These are phyloP conservation scores for Limnodromus scolopaceus DNA, from an alignment of 2,797 vertebrate genomes.

Conservation along the genomic window DNA sequence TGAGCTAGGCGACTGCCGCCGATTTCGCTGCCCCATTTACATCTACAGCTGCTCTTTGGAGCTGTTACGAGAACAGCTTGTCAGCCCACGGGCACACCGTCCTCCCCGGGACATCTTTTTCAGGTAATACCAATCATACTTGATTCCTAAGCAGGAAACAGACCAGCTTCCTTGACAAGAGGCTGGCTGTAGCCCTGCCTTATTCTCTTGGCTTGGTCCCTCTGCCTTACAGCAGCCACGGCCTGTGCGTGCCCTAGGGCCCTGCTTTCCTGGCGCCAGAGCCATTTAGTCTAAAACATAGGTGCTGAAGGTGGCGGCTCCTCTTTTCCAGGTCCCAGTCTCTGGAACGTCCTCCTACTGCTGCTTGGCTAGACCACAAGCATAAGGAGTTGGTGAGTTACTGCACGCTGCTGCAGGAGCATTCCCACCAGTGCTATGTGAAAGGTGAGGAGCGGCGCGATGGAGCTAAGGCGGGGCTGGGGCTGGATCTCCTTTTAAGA, in stretches of 20 bases:
- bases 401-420: constrained; percentile 92
- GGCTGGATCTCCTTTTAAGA: not conserved
- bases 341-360: constrained; percentile 85
- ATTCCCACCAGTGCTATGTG: constrained; percentile 94
- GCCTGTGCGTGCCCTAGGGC: not conserved
- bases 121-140: constrained; percentile 77
- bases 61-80: constrained; percentile 89
- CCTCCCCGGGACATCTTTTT: constrained; percentile 88
- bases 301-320: not conserved
- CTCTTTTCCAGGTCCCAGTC: constrained; percentile 84
- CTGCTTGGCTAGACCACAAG: constrained; percentile 90
- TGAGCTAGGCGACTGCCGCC: constrained; percentile 77
- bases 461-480: not conserved
- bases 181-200: not conserved
- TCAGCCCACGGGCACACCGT: constrained; percentile 82
- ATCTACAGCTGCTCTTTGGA: constrained; percentile 95
- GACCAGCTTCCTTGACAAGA: not conserved
- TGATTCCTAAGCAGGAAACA: not conserved
- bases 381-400: constrained; percentile 91
- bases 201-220: not conserved
- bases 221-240: not conserved
- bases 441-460: constrained; percentile 73
- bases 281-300: not conserved
- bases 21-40: constrained; percentile 90
- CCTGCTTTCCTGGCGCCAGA: not conserved